Conservation (phyloP, 2,797 vertebrate species). For the Cheracebus regulus region DNA sequence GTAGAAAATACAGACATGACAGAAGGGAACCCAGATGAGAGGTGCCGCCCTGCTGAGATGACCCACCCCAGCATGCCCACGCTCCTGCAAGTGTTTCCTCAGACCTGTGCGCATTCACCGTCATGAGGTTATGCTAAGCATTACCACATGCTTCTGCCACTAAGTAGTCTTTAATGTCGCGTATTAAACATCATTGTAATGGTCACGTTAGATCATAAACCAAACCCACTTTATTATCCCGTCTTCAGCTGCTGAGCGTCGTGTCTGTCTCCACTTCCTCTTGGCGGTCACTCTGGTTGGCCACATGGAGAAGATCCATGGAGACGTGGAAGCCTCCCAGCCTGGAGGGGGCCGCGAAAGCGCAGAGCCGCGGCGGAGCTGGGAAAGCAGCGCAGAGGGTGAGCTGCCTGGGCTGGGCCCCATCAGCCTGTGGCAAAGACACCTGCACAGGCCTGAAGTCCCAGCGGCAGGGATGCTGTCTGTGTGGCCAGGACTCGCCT, state of each 20-base stretch:
- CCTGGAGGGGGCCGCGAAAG: not conserved
- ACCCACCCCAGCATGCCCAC: not conserved
- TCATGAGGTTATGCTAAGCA: not conserved
- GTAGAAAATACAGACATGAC: not conserved
- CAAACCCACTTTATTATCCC: not conserved
- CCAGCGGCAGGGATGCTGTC: not conserved
- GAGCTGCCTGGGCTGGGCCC: not conserved
- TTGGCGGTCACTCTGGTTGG: too few relatives aligned
- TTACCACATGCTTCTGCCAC: not conserved
- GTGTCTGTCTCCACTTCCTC: not conserved
- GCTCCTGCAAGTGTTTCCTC: not conserved
- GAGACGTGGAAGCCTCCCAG: rapidly evolving
- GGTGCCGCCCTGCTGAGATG: not conserved
- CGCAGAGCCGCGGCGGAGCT: rapidly evolving
- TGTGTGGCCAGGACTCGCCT: not conserved
- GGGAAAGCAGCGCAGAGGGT: not conserved
- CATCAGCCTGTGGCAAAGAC: not conserved
- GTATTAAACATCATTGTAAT: not conserved
- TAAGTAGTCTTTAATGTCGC: not conserved
- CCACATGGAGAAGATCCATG: too few relatives aligned
- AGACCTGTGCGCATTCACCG: not conserved
- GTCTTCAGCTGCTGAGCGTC: not conserved
- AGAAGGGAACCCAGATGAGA: not conserved
- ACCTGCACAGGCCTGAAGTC: not conserved
- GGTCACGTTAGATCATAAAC: not conserved